Conservation (phyloP, 2,113 vertebrate species). For the Petaurus breviceps region DNA sequence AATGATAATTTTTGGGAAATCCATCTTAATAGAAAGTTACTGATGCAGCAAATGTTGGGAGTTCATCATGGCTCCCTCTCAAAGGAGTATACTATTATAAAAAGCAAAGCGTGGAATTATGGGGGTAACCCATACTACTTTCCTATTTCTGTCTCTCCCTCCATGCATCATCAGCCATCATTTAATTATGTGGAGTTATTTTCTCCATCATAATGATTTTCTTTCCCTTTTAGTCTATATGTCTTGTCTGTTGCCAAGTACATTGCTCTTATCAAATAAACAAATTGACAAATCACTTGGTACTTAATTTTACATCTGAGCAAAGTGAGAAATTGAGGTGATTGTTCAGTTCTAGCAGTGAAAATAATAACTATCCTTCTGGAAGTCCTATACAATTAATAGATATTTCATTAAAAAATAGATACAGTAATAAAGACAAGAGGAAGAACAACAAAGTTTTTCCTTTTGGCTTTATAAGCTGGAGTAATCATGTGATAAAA, state of each 20-base stretch:
- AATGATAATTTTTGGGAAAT: conserved; percentile 82
- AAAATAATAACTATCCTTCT: conserved; percentile 68
- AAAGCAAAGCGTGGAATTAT: conserved; percentile 62
- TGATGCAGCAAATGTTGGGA: conserved; percentile 70
- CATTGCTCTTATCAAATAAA: conserved; percentile 34
- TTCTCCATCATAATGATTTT: conserved; percentile 22
- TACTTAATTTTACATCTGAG: conserved; percentile 64
- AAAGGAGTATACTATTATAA: conserved; percentile 64
- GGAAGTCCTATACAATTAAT: conserved; percentile 60
- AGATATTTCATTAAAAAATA: conserved; percentile 52
- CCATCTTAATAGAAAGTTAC: conserved; percentile 80
- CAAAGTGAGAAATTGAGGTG: conserved; percentile 62
- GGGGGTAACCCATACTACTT: neutral
- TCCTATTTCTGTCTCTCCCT: neutral
- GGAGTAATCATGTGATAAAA: neutral
- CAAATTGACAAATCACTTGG: conserved; percentile 38
- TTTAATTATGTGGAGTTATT: conserved; percentile 47
- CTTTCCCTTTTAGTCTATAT: conserved; percentile 22
- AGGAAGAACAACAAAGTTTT: neutral
- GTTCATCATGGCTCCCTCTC: conserved; percentile 67
- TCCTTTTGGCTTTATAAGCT: conserved; percentile 39
- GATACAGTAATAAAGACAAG: neutral
- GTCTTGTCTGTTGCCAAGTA: conserved; percentile 5
- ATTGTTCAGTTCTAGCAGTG: conserved; percentile 54
- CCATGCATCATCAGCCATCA: conserved; percentile 27